Percentiles rank a stretch among this genome's conserved stretches.
Evolutionary conservation across 2,888 invertebrate species (phyloP).

Genomic region (Rambutsinella grinnellia): DNA sequence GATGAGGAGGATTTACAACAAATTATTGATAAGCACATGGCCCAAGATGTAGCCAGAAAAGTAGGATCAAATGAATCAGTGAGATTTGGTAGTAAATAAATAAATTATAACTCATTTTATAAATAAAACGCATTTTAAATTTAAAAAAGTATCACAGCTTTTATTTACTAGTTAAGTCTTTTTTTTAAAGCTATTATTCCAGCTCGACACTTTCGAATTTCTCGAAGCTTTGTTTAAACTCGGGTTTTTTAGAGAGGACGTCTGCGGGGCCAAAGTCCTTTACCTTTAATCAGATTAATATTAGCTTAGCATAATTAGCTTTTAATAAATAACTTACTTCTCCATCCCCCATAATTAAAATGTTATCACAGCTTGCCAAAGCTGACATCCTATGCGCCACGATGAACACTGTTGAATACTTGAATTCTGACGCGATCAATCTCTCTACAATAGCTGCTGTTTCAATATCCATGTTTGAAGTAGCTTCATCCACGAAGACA

Average conservation of each 20-base stretch:
- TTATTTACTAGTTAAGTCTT: neutral
- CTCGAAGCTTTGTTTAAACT: constrained; percentile 62
- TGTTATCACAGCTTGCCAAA: constrained; percentile 60
- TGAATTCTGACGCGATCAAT: constrained; percentile 61
- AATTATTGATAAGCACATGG: neutral
- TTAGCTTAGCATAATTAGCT: neutral
- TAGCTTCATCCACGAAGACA: constrained; percentile 65
- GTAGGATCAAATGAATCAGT: neutral
- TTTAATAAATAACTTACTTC: constrained; percentile 45
- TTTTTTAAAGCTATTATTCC: constrained; percentile 16
- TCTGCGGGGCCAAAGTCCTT: constrained; percentile 63
- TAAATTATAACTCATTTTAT: too few species aligned
- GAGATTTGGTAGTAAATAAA: neutral
- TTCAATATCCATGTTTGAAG: constrained; percentile 64
- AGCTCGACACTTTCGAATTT: constrained; percentile 59
- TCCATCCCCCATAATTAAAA: constrained; percentile 64
- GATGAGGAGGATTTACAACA: neutral
- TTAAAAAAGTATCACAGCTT: too few species aligned
- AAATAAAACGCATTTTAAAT: too few species aligned
- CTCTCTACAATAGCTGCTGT: constrained; percentile 61
- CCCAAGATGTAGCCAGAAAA: neutral
- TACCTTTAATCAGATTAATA: too few species aligned
- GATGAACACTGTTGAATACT: constrained; percentile 60
- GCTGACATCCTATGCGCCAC: constrained; percentile 64
- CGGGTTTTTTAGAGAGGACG: constrained; percentile 59